Conservation (phyloP, 2,113 vertebrate species). For the Spheniscus mendiculus region DNA sequence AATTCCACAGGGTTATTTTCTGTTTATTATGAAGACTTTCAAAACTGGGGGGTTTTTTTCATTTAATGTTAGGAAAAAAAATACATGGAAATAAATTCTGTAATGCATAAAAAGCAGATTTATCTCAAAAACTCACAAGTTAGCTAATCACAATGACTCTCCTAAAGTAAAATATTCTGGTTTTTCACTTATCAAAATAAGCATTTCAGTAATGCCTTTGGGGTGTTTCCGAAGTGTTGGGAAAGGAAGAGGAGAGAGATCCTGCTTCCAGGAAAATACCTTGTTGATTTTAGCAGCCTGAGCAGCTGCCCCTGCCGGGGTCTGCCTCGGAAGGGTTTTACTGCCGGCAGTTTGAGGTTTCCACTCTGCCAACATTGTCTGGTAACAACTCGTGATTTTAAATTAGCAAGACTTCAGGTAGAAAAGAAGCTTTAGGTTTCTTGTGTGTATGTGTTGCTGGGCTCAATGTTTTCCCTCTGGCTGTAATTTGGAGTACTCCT, state of each 20-base stretch:
- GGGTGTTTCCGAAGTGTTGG: background rate
- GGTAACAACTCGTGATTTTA: background rate
- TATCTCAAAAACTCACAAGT: constrained; percentile 18
- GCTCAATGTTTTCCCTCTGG: background rate
- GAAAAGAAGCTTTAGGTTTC: background rate
- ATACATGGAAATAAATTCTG: constrained; percentile 48
- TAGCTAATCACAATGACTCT: background rate
- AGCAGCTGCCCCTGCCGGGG: background rate
- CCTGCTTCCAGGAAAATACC: background rate
- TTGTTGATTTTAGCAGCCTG: background rate
- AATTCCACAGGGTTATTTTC: constrained; percentile 32
- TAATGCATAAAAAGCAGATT: constrained; percentile 46
- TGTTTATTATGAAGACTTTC: constrained; percentile 43
- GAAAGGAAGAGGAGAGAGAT: background rate
- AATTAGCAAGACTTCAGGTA: background rate
- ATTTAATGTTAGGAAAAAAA: constrained; percentile 25
- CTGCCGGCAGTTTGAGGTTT: background rate
- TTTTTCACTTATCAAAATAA: background rate
- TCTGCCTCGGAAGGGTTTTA: background rate
- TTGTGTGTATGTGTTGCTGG: background rate
- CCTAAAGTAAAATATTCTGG: background rate
- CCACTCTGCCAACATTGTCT: background rate
- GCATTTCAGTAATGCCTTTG: background rate
- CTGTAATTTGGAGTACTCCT: background rate
- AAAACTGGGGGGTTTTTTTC: constrained; percentile 35